Evolutionary conservation across 92 coral and sea anemone genomes (phyloP).

Genomic region (Palythoa grandis): DNA sequence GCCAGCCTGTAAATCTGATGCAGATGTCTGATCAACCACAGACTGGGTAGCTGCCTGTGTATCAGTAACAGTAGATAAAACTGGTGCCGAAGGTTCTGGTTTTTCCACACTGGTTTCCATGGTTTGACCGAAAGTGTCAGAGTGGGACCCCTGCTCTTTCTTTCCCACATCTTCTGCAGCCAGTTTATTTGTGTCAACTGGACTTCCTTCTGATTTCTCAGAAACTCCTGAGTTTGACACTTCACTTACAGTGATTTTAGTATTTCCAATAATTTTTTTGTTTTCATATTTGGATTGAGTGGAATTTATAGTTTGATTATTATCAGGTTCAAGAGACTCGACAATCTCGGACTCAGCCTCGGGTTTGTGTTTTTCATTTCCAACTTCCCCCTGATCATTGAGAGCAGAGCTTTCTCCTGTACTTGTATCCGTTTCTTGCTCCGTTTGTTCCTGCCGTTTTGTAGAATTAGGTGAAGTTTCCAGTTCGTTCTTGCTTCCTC

Average conservation of each 20-base stretch:
- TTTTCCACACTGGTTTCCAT: constrained; percentile 5
- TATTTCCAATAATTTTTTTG: neutral
- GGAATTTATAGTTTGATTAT: neutral
- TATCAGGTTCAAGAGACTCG: neutral
- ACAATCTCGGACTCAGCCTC: neutral
- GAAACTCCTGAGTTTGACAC: neutral
- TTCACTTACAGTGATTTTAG: neutral
- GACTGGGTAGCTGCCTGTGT: neutral
- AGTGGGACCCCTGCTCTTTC: constrained; percentile 17
- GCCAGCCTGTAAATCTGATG: neutral
- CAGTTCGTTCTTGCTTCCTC: neutral
- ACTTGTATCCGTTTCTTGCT: neutral
- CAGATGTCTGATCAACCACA: constrained; percentile 1
- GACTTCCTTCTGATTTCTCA: constrained; percentile 2
- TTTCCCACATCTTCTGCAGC: neutral
- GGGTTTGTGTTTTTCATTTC: neutral
- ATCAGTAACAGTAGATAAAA: neutral
- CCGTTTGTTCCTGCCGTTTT: neutral
- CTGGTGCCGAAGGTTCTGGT: constrained; percentile 24
- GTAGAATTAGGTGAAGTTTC: neutral
- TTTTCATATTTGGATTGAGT: neutral
- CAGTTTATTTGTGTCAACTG: neutral
- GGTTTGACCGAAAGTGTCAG: constrained; percentile 19
- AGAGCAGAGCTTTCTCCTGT: constrained; percentile 5
- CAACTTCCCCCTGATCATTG: neutral